phyloP scores from a whole-genome alignment of 1,140 invertebrate genomes.

The Drosophila ambigua region DNA sequence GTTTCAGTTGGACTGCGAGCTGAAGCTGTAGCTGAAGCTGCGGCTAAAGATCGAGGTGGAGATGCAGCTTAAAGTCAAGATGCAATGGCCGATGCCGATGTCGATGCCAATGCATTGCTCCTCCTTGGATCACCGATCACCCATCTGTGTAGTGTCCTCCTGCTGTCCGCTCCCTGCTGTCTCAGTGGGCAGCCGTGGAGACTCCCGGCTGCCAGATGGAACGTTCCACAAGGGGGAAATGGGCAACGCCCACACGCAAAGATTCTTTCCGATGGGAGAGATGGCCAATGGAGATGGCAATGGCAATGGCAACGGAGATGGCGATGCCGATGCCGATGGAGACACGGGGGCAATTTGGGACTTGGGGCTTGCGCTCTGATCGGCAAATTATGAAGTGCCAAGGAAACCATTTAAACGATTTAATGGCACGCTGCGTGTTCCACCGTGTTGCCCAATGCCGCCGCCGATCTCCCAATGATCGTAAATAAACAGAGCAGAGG shows the following conservation, averaged over 20 bases:
- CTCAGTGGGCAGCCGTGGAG: constrained; percentile 7
- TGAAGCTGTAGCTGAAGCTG: constrained; percentile 41
- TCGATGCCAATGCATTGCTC: constrained; percentile 14
- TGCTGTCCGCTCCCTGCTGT: constrained; percentile 37
- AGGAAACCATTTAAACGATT: constrained; percentile 80
- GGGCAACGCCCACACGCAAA: constrained; percentile 75
- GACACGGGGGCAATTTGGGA: constrained; percentile 60
- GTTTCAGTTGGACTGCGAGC: constrained; percentile 8
- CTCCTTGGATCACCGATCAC: constrained; percentile 12
- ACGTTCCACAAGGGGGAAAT: constrained; percentile 52
- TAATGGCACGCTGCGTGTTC: constrained; percentile 68
- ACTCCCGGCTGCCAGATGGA: constrained; percentile 20
- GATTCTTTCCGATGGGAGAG: constrained; percentile 15
- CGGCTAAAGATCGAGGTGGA: constrained; percentile 32
- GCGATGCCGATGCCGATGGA: neutral
- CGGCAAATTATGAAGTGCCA: constrained; percentile 82
- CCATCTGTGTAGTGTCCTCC: neutral
- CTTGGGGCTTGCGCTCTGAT: constrained; percentile 70
- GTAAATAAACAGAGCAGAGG: constrained; percentile 70
- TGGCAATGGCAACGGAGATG: too few relatives aligned
- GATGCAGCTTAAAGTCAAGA: constrained; percentile 47
- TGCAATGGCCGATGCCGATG: constrained; percentile 25
- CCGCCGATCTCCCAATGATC: constrained; percentile 46
- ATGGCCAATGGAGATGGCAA: too few relatives aligned
- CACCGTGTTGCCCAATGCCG: constrained; percentile 37